These are phyloP conservation scores for Laupala kohalensis DNA, from an alignment of 1,140 invertebrate species.

Conservation along the genomic window DNA sequence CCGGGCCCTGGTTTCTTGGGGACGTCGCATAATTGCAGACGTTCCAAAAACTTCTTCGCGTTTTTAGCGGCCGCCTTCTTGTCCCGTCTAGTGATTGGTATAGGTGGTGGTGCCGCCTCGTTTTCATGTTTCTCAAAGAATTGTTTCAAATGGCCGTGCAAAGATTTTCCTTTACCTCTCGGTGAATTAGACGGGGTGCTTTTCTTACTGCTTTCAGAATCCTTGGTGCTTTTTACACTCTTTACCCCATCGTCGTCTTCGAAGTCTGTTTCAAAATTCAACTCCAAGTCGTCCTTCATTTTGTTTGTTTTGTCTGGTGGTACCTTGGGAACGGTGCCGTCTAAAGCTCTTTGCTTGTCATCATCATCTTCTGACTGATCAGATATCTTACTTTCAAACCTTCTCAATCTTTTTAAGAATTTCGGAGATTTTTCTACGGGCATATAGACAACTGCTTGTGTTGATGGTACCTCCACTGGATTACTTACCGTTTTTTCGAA, in stretches of 20 bases:
- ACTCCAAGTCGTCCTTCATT: neutral
- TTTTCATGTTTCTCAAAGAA: neutral
- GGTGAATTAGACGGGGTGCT: neutral
- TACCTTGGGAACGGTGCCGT: too few relatives aligned
- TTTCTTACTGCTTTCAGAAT: neutral
- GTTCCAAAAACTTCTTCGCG: too few relatives aligned
- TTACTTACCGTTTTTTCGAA: neutral
- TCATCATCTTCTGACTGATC: neutral
- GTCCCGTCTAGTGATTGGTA: too few relatives aligned
- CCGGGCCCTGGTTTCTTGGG: too few relatives aligned
- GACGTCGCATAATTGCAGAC: too few relatives aligned
- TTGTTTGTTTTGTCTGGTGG: too few relatives aligned
- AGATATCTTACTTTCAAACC: neutral
- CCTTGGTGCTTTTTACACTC: neutral
- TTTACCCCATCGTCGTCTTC: neutral
- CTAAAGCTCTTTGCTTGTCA: neutral
- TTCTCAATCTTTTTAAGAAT: neutral
- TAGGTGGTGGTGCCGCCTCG: too few relatives aligned
- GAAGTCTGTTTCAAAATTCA: neutral
- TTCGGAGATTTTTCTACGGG: neutral
- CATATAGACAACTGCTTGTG: too few relatives aligned
- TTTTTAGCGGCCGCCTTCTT: too few relatives aligned
- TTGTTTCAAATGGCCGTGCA: neutral
- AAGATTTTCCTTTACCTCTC: too few relatives aligned
- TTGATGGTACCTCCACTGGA: neutral